Base-by-base conservation (phyloP, 1,140 invertebrate species). In the Diploscapter pachys region DNA sequence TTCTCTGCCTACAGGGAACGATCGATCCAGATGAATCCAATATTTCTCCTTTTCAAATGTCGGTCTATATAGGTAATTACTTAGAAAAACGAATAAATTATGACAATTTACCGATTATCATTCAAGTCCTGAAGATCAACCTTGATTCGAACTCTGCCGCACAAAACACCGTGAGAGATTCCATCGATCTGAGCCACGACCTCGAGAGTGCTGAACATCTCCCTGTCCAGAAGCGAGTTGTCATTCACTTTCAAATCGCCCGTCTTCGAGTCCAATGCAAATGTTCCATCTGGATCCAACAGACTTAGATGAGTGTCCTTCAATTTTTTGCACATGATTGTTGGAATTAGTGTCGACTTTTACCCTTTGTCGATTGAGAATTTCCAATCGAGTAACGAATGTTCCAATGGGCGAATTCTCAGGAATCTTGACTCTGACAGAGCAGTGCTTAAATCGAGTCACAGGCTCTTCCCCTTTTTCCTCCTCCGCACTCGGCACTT, bases 281-380 rank as follows among this genome's bases (percentile, higher is more conserved):
- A 76, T 57, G 75, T 72, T n/a, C 70, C 75, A 31, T 76, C 75
- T 9, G 75, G 75, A 57, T 76, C 75, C 51, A 76, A 57, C 49
- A 76, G 50, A 5, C 48, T n/a, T 13, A 76, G 51, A 66, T 62
- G 62, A 11, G 70, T 67, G 48, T n/a, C 63, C 75, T 76, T 62
- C 54, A 64, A 70, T 8, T 48, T 55, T 11, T 65, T 63, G 8
- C n/a, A 63, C 3, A 13, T 4, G 5, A 31, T 55, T 31, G 31
- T 6, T 6, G 31, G 9, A 70, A 70, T 11, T 62, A n/a, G 49
- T 48, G 31, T 13, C n/a, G 49, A 54, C 49, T 31, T 5, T 3
- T 70, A 70, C 4, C 68, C 53, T 11, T 3, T 4, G 11, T 3
- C 49, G 4, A 53, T 66, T 73, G 56, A 50, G 0, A 31, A 72